Base-by-base conservation (phyloP, 37 sponge, comb jelly and placozoan genomes). In the Diacarnus erythraeanus region DNA sequence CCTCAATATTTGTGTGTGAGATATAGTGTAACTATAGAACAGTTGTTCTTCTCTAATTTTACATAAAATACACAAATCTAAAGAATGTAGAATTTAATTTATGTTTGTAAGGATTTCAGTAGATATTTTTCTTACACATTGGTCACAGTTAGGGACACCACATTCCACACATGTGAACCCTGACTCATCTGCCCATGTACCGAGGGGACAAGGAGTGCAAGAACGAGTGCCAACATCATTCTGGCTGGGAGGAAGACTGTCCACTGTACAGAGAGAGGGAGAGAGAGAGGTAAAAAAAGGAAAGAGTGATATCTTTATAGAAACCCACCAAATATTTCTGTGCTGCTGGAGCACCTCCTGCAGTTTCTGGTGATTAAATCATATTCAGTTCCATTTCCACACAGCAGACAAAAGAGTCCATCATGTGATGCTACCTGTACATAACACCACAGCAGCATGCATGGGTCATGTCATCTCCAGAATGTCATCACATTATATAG, bases 381-480 rank as follows among this genome's bases (percentile, higher is more conserved):
- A 68, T 30, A 76, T 37, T 6, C 29, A 1, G 56, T 35, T 6
- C 43, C 67, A 74, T 68, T 20, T 2, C 5, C 20, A 57, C 85
- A 84, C 72, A 61, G 44, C 54, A 84, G 60, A 77, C 85, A 84
- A 36, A 68, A 77, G 22, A 71, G 64, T 3, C 85, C 85, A 77
- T 77, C 63, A 3, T 17, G 30, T 6, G 85, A 84, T 20, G 33
- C 21, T 25, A 77, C 85, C 85, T 76, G 44, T 35, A 65, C 10
- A 20, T 34, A n/a, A n/a, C n/a, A n/a, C n/a, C n/a, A n/a, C n/a
- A n/a, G n/a, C n/a, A n/a, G n/a, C n/a, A n/a, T n/a, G n/a, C n/a
- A n/a, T n/a, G n/a, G n/a, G n/a, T n/a, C n/a, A n/a, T n/a, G n/a
- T n/a, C n/a, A n/a, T n/a, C n/a, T n/a, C n/a, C n/a, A n/a, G n/a